These are phyloP conservation scores for Dorcus hopei DNA, from an alignment of 2,888 invertebrate genomes.

Conservation along the genomic window DNA sequence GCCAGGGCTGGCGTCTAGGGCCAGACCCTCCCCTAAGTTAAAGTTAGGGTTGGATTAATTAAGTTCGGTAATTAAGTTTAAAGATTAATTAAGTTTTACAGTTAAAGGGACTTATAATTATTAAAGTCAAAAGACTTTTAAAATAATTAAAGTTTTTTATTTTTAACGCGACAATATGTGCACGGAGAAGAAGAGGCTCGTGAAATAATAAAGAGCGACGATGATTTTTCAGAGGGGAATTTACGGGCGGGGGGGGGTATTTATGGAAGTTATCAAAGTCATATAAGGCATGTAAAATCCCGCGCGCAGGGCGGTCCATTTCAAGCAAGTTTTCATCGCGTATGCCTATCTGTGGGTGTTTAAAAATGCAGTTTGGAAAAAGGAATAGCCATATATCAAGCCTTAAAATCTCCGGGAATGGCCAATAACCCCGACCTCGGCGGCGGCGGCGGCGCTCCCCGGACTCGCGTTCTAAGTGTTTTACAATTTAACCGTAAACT, in stretches of 20 bases:
- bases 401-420: constrained; percentile 35
- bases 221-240: constrained; percentile 18
- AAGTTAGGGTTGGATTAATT: no score
- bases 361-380: constrained; percentile 37
- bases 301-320: constrained; percentile 25
- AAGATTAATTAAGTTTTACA: no score
- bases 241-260: constrained; percentile 18
- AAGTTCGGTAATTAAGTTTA: no score
- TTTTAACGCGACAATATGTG: no score
- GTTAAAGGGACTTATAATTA: no score
- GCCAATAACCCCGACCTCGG: constrained; percentile 33
- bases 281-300: constrained; percentile 26
- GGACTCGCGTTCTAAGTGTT: constrained; percentile 5
- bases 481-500: not conserved
- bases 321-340: constrained; percentile 26
- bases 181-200: constrained; percentile 9
- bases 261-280: constrained; percentile 26
- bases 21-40: no score
- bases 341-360: constrained; percentile 34
- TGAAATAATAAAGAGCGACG: constrained; percentile 12
- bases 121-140: no score
- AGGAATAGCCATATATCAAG: constrained; percentile 35
- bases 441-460: constrained; percentile 1
- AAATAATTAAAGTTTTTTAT: no score
- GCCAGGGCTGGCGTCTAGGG: no score